phyloP scores from a whole-genome alignment of 2,797 vertebrate species.

The Gila robusta region DNA sequence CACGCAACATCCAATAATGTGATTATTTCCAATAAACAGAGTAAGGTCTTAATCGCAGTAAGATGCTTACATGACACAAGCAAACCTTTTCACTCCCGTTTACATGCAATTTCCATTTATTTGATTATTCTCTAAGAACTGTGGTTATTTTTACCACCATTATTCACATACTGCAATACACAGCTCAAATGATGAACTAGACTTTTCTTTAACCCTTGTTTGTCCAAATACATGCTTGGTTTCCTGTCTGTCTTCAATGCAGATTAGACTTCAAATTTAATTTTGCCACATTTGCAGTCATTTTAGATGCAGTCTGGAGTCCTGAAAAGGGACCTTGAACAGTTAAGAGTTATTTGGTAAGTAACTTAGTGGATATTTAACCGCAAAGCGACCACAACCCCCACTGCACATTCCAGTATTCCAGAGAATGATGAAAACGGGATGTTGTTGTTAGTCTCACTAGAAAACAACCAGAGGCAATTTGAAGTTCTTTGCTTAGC shows the following conservation, averaged over 20 bases:
- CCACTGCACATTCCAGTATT: slow-evolving; percentile 39
- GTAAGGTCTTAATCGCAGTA: background rate
- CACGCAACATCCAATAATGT: background rate
- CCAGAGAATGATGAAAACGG: slow-evolving; percentile 24
- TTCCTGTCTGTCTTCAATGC: background rate
- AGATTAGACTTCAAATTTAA: background rate
- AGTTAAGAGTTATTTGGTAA: background rate
- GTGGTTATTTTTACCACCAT: background rate
- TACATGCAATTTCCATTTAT: background rate
- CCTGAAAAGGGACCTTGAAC: background rate
- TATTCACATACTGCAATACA: background rate
- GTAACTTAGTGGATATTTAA: slow-evolving; percentile 24
- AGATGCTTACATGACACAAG: background rate
- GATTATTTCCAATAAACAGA: background rate
- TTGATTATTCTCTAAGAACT: background rate
- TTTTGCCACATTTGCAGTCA: background rate
- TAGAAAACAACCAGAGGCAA: slow-evolving; percentile 46
- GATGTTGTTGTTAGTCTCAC: slow-evolving; percentile 31
- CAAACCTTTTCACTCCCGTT: background rate
- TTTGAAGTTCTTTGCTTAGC: slow-evolving; percentile 14
- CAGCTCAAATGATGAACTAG: background rate
- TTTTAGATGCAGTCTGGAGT: background rate
- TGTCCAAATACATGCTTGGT: background rate
- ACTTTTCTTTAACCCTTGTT: background rate
- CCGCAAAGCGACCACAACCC: slow-evolving; percentile 1